These are phyloP conservation scores for Caerostris darwini DNA, from an alignment of 1,140 invertebrate genomes.

Conservation along the genomic window DNA sequence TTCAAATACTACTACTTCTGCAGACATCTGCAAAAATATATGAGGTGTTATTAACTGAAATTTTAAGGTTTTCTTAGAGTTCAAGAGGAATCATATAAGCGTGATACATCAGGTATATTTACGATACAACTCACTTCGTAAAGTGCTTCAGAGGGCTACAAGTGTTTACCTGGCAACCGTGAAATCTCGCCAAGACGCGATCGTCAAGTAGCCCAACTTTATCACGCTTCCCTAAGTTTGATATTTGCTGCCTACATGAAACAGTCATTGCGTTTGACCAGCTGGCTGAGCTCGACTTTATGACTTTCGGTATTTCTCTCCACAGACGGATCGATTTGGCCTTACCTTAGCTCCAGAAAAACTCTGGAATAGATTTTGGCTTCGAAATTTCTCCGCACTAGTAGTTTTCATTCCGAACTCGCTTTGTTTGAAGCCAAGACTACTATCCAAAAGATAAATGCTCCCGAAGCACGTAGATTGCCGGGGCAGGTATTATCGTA, in stretches of 20 bases:
- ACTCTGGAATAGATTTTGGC: slow-evolving; percentile 46
- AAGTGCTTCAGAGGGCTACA: slow-evolving; percentile 41
- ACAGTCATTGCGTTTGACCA: slow-evolving; percentile 66
- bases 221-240: slow-evolving; percentile 56
- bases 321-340: slow-evolving; percentile 32
- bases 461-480: background rate
- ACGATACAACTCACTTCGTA: slow-evolving; percentile 36
- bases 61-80: background rate
- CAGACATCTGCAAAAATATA: background rate
- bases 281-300: slow-evolving; percentile 56
- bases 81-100: slow-evolving; percentile 15
- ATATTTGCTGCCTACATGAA: slow-evolving; percentile 66
- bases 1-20: too few relatives aligned
- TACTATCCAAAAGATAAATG: slow-evolving; percentile 11
- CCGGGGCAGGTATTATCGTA: background rate
- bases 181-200: slow-evolving; percentile 16
- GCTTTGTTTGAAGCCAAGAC: slow-evolving; percentile 8
- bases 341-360: slow-evolving; percentile 36
- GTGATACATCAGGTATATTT: slow-evolving; percentile 32
- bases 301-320: slow-evolving; percentile 46
- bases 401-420: slow-evolving; percentile 38
- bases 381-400: slow-evolving; percentile 27
- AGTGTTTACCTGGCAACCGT: slow-evolving; percentile 50
- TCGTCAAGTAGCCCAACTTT: slow-evolving; percentile 47
- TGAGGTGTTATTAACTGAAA: background rate